Conservation (phyloP, 2,888 invertebrate genomes). For the Habrosyne pyritoides region DNA sequence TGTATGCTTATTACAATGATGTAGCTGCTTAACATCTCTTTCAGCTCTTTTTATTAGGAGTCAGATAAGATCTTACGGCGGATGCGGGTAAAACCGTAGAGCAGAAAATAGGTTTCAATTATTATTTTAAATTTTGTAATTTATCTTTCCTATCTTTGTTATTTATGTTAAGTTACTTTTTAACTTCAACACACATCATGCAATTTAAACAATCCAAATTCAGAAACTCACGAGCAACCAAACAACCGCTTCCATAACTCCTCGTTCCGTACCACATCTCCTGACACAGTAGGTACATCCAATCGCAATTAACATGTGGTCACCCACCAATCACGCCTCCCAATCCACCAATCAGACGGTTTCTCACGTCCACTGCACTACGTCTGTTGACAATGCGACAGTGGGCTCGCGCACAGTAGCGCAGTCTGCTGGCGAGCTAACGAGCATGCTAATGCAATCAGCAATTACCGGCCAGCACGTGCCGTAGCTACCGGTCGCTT, state of each 20-base stretch:
- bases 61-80: too few species aligned
- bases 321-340: not conserved
- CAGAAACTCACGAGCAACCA: not conserved
- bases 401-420: conserved; percentile 9
- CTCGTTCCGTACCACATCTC: not conserved
- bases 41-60: too few species aligned
- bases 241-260: not conserved
- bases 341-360: not conserved
- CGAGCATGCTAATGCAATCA: conserved; percentile 57
- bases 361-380: not conserved
- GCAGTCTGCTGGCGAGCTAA: conserved; percentile 30
- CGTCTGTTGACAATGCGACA: not conserved
- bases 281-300: not conserved
- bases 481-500: conserved; percentile 4
- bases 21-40: too few species aligned
- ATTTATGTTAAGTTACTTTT: too few species aligned
- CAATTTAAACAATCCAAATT: too few species aligned
- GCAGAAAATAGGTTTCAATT: too few species aligned
- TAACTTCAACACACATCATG: too few species aligned
- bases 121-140: too few species aligned
- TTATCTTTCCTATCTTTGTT: too few species aligned
- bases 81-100: too few species aligned
- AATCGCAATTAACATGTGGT: not conserved
- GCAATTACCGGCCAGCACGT: conserved; percentile 42
- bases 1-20: too few species aligned